Evolutionary conservation across 2,113 vertebrate genomes (phyloP), one percentile per base, ranked within the genome.

Genomic region (Pterophyllum scalare): DNA sequence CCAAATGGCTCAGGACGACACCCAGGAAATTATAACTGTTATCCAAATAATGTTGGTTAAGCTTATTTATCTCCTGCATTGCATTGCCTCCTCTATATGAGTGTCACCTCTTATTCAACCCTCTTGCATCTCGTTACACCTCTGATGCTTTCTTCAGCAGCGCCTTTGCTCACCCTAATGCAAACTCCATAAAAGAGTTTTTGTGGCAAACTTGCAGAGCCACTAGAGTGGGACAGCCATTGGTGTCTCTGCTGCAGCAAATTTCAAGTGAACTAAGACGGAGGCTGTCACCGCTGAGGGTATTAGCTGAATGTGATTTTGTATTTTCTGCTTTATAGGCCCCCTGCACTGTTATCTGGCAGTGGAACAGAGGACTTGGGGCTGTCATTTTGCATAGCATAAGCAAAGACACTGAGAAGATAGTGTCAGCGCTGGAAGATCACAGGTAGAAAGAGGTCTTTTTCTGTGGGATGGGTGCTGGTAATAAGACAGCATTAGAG

Each of bases 311-410:
- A 94, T 91, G 81, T 87, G 89, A 94, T 93, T 92, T 90, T 46
- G 87, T 90, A 91, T 94, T 92, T 94, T 91, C 83, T 81, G 75
- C 88, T 91, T 87, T 86, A 82, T 76, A 64, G 78, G 77, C 38
- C 35, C 58, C 76, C 86, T 74, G 75, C 61, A 31, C 84, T 70
- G 75, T 83, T 90, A 91, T 93, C 89, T 91, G 79, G 72, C 85
- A 76, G 80, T 62, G 80, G 75, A 92, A 87, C 90, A 94, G 90
- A 88, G 82, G 88, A 88, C 85, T 88, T 82, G 56, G 82, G 72
- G 82, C 87, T 95, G 92, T 94, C 93, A 94, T 92, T 92, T 85
- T 91, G 85, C 88, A 83, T 76, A 88, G 87, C 89, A 89, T 93
- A 88, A 92, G 92, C 92, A 91, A 80, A 91, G 84, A 88, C 84